Evolutionary conservation across 1,140 invertebrate genomes (phyloP), one percentile per base, ranked within the genome.

Genomic region (Neodiprion virginianus): DNA sequence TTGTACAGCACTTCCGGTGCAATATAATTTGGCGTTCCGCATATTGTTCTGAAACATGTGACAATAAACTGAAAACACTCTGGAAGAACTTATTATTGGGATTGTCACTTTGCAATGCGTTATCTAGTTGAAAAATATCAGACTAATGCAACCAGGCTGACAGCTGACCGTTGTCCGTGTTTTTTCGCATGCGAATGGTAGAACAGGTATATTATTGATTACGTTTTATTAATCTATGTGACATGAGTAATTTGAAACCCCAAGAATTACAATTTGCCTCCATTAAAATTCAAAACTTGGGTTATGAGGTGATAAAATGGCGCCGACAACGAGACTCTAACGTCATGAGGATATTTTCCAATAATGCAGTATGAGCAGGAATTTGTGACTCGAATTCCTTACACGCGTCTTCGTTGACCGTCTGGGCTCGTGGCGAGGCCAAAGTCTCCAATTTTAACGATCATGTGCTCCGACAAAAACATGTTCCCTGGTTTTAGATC

Each of bases 401-500:
- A 92, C 91, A 90, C 90, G 84, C 92, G 93, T 75, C 90, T 88
- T 77, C 80, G 78, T 72, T 93, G 91, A 53, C 91, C 91, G 74
- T 92, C 90, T 2, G 93, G 86, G 67, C 88, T 87, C 1, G 93
- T 94, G 7, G 94, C 94, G 23, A 95, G 83, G 9, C 94, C 94
- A 86, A 95, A 95, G 82, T 95, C 94, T 48, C 93, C 94, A 76
- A 95, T 92, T 86, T 95, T 95, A 9, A 94, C 88, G 71, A 91
- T 89, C 91, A 95, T 93, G 49, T 92, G 89, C 72, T 93, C 91
- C 77, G 93, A 93, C 12, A 95, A 87, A 81, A 95, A 94, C 83
- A 95, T 90, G 82, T 95, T 95, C 21, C 93, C 93, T 0, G 95
- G 89, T 82, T 95, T 95, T 47, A 95, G 87, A 86, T 95, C 94